Percentiles rank a stretch among this genome's conserved stretches.
phyloP scores from a whole-genome alignment of 2,888 invertebrate species.

The Drymonia ruficornis region DNA sequence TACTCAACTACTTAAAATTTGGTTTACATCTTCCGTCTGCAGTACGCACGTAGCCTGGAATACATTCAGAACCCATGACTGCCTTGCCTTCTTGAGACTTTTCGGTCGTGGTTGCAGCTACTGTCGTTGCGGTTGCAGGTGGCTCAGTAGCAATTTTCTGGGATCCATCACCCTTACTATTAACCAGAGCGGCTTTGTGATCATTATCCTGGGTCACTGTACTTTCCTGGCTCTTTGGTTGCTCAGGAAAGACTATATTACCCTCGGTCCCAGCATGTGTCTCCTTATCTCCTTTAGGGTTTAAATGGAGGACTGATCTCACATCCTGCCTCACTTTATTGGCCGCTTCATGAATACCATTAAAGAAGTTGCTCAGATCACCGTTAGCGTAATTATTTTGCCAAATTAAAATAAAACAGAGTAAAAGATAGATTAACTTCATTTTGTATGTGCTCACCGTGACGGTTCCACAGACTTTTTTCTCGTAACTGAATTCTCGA shows the following conservation, averaged over 20 bases:
- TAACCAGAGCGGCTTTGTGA: not conserved
- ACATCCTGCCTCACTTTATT: slow-evolving; percentile 48
- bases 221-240: not conserved
- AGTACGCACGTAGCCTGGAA: slow-evolving; percentile 59
- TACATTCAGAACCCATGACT: slow-evolving; percentile 61
- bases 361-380: slow-evolving; percentile 46
- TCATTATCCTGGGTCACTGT: not conserved
- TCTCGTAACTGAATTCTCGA: slow-evolving; percentile 40
- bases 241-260: not conserved
- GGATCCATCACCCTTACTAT: not conserved
- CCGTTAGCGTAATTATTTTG: slow-evolving; percentile 42
- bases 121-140: slow-evolving; percentile 19
- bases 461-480: slow-evolving; percentile 33
- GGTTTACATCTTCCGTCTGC: slow-evolving; percentile 69
- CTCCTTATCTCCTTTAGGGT: slow-evolving; percentile 25
- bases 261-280: slow-evolving; percentile 6
- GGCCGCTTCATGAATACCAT: slow-evolving; percentile 39
- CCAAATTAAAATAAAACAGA: slow-evolving; percentile 42
- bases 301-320: slow-evolving; percentile 34
- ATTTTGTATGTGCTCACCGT: slow-evolving; percentile 40
- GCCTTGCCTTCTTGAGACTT: slow-evolving; percentile 56
- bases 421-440: slow-evolving; percentile 47
- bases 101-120: slow-evolving; percentile 16
- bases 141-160: slow-evolving; percentile 12
- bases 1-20: slow-evolving; percentile 31